These are phyloP conservation scores for Discoglossus pictus DNA, from an alignment of 2,797 vertebrate genomes.

Conservation along the genomic window DNA sequence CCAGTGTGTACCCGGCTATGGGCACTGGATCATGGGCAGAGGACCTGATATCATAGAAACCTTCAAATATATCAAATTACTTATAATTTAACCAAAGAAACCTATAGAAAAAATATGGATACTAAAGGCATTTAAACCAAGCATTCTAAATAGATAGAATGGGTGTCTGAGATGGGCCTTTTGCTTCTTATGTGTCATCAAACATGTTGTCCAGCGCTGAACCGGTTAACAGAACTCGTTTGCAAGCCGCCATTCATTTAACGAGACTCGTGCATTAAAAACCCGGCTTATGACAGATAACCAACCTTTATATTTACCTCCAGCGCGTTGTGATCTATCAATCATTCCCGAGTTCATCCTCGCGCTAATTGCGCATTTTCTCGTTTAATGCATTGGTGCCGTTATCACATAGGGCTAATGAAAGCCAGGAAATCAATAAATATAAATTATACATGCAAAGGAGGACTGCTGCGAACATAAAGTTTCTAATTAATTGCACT, in stretches of 20 bases:
- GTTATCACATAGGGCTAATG: constrained; percentile 99
- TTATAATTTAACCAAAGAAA: too few species aligned
- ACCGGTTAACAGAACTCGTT: constrained; percentile 92
- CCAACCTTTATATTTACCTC: constrained; percentile 97
- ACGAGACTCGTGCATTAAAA: constrained; percentile 86
- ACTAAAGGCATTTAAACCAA: too few species aligned
- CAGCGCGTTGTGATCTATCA: constrained; percentile 96
- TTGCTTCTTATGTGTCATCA: too few species aligned
- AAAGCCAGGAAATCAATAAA: constrained; percentile 99
- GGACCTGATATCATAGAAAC: too few species aligned
- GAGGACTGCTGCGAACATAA: constrained; percentile 99
- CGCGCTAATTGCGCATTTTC: constrained; percentile 99
- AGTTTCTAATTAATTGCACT: constrained; percentile 99
- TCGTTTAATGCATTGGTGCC: constrained; percentile 98
- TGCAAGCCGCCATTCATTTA: constrained; percentile 97
- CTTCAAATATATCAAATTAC: too few species aligned
- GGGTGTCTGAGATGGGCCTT: too few species aligned
- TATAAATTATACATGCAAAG: constrained; percentile 99
- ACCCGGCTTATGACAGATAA: constrained; percentile 99
- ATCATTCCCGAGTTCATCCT: constrained; percentile 87
- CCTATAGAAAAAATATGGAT: too few species aligned
- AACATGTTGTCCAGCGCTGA: too few species aligned
- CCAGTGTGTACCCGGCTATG: too few species aligned
- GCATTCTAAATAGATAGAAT: too few species aligned
- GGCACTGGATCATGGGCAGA: too few species aligned